Base-by-base conservation (phyloP, 1,140 invertebrate species). In the Pseudachorutes palmiensis region DNA sequence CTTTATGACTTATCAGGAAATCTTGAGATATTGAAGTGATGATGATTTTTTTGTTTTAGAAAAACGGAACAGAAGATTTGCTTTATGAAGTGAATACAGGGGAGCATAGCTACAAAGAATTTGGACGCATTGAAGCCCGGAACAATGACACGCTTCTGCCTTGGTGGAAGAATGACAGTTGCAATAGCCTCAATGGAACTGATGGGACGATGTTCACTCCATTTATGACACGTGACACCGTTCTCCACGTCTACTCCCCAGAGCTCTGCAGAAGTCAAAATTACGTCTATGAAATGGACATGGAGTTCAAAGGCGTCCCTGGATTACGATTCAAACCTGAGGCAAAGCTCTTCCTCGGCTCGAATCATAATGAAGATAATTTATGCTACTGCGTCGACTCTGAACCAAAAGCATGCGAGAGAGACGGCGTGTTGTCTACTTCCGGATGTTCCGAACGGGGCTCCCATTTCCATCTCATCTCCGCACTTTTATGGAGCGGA, bases 401-500 rank as follows among this genome's bases (percentile, higher is more conserved):
- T 16, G 28, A 68, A 22, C 3, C 41, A 33, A 30, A 60, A 0
- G 1, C 9, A n/a, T 70, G 65, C 30, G 49, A 70, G 24, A 29
- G 59, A 28, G 65, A 66, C 30, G 68, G 68, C 29, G 24, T 66
- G 32, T 3, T 66, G 2, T 36, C 55, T 2, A 66, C 65, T 29
- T 58, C 64, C 0, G 58, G 31, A 22, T 71, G 66, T 65, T 29
- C 29, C 14, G 67, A 68, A 32, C 12, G 83, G 83, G 0, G 84
- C 82, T 0, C 89, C 90, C 0, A 76, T 90, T 24, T 81, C 86
- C 19, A 82, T 82, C 0, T 88, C 90, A 0, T 89, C 88, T 74
- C 92, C 92, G 1, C 92, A 96, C 77, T 95, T 94, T 77, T 86
- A 87, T 74, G 81, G 88, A 65, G 84, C 85, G 2, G 88, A 90